phyloP scores from a whole-genome alignment of 2,113 vertebrate genomes.

The Haliaeetus leucogaster region DNA sequence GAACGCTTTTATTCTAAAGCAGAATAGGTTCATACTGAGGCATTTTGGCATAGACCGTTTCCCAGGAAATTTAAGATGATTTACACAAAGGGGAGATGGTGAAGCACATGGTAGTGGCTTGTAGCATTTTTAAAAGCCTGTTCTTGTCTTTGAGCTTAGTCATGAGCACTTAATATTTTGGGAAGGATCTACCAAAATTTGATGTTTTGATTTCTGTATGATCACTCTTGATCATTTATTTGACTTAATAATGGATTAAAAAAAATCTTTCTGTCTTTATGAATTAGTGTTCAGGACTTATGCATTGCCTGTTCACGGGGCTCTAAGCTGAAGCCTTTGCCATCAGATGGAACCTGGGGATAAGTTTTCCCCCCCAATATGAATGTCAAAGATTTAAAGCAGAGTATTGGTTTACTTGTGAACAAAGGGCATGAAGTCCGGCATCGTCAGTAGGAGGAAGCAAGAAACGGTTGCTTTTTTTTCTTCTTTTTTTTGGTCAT shows the following conservation, averaged over 20 bases:
- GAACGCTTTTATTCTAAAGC: neutral
- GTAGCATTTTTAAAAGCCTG: neutral
- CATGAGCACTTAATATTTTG: neutral
- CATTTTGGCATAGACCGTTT: neutral
- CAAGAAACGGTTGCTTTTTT: neutral
- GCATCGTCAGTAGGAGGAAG: neutral
- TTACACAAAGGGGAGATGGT: neutral
- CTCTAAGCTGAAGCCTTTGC: neutral
- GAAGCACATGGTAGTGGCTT: neutral
- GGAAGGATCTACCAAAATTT: neutral
- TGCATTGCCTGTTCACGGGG: neutral
- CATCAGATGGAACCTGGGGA: neutral
- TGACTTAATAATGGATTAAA: neutral
- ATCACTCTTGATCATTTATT: neutral
- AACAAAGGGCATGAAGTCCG: neutral
- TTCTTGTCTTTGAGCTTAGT: neutral
- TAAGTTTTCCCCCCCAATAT: neutral
- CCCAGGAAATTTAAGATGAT: neutral
- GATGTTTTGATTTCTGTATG: neutral
- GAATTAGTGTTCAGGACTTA: neutral
- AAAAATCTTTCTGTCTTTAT: neutral
- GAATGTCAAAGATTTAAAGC: conserved; percentile 6
- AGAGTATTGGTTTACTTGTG: neutral
- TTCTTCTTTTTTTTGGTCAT: neutral
- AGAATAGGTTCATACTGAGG: neutral